Evolutionary conservation across 2,113 vertebrate species (phyloP).

Genomic region (Nettapus auritus): DNA sequence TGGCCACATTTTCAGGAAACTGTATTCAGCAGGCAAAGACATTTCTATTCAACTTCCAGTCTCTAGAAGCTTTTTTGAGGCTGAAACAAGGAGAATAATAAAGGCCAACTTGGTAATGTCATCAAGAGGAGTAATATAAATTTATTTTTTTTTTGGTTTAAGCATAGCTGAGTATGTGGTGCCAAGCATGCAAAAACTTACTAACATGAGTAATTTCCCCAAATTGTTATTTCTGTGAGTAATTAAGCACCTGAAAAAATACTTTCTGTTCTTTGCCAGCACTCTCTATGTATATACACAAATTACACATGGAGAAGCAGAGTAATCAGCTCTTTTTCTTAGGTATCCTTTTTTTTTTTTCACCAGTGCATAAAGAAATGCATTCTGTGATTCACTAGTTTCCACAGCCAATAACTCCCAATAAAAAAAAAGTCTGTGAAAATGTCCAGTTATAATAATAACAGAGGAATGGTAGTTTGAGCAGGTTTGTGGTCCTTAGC

Average conservation of each 20-base stretch:
- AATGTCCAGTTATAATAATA: neutral
- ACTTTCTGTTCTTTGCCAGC: neutral
- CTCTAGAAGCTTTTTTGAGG: neutral
- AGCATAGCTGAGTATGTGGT: neutral
- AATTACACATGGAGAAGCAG: neutral
- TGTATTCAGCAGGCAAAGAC: neutral
- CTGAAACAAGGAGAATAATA: neutral
- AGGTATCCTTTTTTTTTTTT: neutral
- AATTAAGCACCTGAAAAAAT: slow-evolving; percentile 29
- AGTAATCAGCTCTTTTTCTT: neutral
- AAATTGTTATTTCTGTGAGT: neutral
- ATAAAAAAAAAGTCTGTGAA: neutral
- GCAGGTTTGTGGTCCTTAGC: neutral
- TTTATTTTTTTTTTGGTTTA: neutral
- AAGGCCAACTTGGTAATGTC: neutral
- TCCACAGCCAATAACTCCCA: neutral
- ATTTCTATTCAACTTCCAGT: neutral
- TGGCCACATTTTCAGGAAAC: neutral
- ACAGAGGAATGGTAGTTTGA: neutral
- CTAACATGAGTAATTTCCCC: slow-evolving; percentile 10
- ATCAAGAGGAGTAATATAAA: neutral
- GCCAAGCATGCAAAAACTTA: neutral
- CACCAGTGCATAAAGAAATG: neutral
- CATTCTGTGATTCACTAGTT: neutral
- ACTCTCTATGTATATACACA: neutral